phyloP scores from a whole-genome alignment of 2,797 vertebrate species.

The Setipinna tenuifilis region DNA sequence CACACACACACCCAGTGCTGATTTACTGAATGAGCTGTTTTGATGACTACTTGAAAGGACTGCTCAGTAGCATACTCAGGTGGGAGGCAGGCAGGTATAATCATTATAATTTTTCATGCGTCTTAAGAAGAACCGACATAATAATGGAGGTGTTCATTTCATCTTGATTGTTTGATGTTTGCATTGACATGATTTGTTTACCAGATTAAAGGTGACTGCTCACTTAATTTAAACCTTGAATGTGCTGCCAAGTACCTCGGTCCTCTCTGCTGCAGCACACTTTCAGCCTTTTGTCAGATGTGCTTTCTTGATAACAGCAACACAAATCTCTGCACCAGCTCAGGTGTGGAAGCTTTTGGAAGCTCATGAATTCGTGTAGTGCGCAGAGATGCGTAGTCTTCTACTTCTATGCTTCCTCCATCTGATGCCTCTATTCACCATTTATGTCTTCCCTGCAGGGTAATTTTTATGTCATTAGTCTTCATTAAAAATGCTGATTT shows the following conservation, averaged over 20 bases:
- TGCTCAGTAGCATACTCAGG: background rate
- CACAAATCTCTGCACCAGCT: background rate
- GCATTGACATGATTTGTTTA: background rate
- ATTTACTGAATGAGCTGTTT: constrained; percentile 4
- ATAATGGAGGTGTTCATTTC: background rate
- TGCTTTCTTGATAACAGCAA: background rate
- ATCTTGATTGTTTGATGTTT: background rate
- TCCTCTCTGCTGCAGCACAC: background rate
- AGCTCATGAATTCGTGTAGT: too few relatives aligned
- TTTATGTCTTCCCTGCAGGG: background rate
- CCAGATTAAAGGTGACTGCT: background rate
- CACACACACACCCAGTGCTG: background rate
- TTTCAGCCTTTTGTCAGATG: background rate
- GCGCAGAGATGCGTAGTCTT: too few relatives aligned
- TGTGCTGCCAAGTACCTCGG: background rate
- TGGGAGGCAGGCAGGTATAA: background rate
- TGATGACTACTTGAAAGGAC: background rate
- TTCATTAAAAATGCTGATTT: too few relatives aligned
- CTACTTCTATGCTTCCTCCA: background rate
- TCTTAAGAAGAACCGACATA: background rate
- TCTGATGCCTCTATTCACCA: background rate
- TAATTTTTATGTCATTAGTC: too few relatives aligned
- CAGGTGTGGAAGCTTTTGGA: background rate
- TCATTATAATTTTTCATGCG: background rate
- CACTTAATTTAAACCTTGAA: background rate